Conservation (phyloP, 2,797 vertebrate species). For the Zenarchopterus dispar region DNA sequence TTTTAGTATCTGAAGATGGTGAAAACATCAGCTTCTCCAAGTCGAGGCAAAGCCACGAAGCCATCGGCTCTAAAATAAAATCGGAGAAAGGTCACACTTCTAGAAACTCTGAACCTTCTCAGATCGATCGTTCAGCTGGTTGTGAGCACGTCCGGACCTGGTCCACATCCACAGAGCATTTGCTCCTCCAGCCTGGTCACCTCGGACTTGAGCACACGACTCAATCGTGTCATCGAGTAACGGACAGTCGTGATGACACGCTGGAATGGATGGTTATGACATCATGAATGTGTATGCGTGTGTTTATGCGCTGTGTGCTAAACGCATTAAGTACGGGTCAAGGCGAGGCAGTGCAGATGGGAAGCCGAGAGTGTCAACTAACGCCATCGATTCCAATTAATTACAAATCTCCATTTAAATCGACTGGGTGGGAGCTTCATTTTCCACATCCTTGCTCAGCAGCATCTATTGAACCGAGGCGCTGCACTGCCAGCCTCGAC, state of each 20-base stretch:
- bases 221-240: constrained; percentile 5
- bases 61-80: too few species aligned
- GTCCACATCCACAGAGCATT: constrained; percentile 40
- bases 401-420: constrained; percentile 71
- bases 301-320: neutral
- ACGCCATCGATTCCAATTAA: constrained; percentile 74
- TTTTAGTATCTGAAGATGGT: too few species aligned
- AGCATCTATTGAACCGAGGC: constrained; percentile 44
- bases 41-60: too few species aligned
- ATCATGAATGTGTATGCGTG: constrained; percentile 8
- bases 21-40: too few species aligned
- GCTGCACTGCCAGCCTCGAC: constrained; percentile 36
- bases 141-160: constrained; percentile 23
- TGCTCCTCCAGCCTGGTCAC: constrained; percentile 53
- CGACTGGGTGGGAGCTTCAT: constrained; percentile 63
- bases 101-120: constrained; percentile 5
- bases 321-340: constrained; percentile 30
- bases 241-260: constrained; percentile 30
- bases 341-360: constrained; percentile 19
- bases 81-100: neutral
- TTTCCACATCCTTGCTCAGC: constrained; percentile 64
- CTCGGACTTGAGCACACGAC: neutral
- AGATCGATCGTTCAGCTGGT: constrained; percentile 3
- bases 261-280: constrained; percentile 2
- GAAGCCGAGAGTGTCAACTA: constrained; percentile 43